phyloP scores from a whole-genome alignment of 1,140 invertebrate genomes.

The Drosophila repleta region DNA sequence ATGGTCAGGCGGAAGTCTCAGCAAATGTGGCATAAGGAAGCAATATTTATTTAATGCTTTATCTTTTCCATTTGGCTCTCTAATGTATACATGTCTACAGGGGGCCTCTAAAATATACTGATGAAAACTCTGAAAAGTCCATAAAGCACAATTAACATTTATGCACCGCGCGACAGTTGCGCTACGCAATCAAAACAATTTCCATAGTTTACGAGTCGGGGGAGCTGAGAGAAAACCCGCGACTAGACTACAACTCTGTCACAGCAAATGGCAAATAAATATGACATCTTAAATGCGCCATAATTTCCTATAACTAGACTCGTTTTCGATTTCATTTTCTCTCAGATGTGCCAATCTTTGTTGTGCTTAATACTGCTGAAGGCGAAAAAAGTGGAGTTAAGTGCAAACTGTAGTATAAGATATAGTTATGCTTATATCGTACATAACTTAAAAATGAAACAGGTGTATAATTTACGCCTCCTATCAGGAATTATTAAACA shows the following conservation, averaged over 20 bases:
- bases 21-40: constrained; percentile 55
- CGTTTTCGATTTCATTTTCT: constrained; percentile 23
- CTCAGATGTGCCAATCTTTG: neutral
- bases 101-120: constrained; percentile 20
- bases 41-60: constrained; percentile 24
- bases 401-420: no score
- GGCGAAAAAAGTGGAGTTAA: neutral
- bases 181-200: constrained; percentile 32
- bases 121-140: constrained; percentile 57
- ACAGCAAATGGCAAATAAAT: constrained; percentile 40
- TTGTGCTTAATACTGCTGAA: neutral
- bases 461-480: no score
- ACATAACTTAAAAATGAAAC: no score
- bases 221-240: neutral
- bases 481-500: no score
- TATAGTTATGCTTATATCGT: no score
- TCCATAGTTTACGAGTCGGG: constrained; percentile 25
- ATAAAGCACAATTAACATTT: constrained; percentile 71
- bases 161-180: constrained; percentile 39
- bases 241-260: neutral
- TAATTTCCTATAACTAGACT: constrained; percentile 20
- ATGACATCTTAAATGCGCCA: constrained; percentile 43
- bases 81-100: constrained; percentile 45
- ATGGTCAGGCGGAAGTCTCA: constrained; percentile 45
- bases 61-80: constrained; percentile 24